Evolutionary conservation across 2,113 vertebrate genomes (phyloP), one percentile per base, ranked within the genome.

Genomic region (Scomber colias): DNA sequence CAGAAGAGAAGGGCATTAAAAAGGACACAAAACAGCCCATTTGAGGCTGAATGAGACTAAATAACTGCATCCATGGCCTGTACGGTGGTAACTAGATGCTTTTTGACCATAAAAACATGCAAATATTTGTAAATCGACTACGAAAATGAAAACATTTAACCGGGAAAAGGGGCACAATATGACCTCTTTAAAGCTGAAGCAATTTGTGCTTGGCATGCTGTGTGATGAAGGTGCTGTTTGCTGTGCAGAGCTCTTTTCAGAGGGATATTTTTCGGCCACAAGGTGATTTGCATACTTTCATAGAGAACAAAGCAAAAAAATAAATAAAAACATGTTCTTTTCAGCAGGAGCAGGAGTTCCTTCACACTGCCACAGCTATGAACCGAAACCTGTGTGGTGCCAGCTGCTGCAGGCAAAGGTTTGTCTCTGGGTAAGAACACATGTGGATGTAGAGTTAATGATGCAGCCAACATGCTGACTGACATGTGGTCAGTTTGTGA

Each of bases 231-330:
- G 73, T 73, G 46, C 48, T 69, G 57, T 64, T 73, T 59, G 53
- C 80, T 53, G 54, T 54, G 49, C 40, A 56, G 27, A 61, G 40
- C 70, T 61, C 70, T 71, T 12, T 51, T 70, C 48, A 56, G 17
- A 11, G 54, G 49, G 49, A 51, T 75, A 35, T 45, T 69, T 54
- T 63, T 71, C 8, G n/a, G 19, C 44, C 44, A 62, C 46, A 53
- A 30, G 59, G 16, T 70, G 57, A 82, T 85, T 85, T 80, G 56
- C 64, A 77, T 73, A 53, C 66, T 82, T 30, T 85, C n/a, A 70
- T 30, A 19, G 27, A 35, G 17, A 71, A 71, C 54, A 35, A 77
- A 59, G 77, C 44, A 74, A 75, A 88, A 35, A 5, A 35, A 35
- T 5, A 35, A 40, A 40, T 27, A 70, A 64, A 24, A 66, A 12